Percentiles rank a stretch among this genome's conserved stretches.
These are phyloP conservation scores for Dryococelus australis DNA, from an alignment of 2,888 invertebrate species.

Conservation along the genomic window DNA sequence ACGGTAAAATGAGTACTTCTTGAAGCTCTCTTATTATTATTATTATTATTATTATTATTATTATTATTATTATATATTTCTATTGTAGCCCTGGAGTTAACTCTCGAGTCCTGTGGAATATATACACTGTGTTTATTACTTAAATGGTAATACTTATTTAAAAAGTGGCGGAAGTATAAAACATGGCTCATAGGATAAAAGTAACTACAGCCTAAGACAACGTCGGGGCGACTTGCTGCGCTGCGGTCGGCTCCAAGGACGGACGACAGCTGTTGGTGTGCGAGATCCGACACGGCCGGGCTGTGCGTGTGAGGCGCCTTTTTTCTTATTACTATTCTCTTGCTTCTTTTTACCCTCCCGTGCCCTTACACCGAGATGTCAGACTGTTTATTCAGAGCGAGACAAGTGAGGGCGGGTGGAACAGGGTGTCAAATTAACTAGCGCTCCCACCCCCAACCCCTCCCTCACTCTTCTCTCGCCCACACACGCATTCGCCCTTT, in stretches of 20 bases:
- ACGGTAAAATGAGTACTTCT: no score
- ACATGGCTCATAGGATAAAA: no score
- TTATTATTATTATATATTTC: no score
- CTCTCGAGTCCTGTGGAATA: no score
- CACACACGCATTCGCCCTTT: background rate
- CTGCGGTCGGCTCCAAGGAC: background rate
- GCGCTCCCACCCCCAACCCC: background rate
- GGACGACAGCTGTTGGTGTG: background rate
- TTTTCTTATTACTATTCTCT: conserved; percentile 1
- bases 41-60: no score
- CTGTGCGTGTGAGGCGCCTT: background rate
- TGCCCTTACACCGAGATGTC: conserved; percentile 1
- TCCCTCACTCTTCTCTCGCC: background rate
- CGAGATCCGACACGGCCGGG: no score
- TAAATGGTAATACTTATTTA: no score
- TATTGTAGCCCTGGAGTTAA: no score
- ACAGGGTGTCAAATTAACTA: conserved; percentile 6
- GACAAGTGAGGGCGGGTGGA: background rate
- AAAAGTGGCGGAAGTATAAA: no score
- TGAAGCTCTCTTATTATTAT: no score
- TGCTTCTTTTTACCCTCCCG: background rate
- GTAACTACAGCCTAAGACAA: no score
- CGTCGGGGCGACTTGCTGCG: background rate
- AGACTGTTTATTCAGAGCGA: conserved; percentile 11
- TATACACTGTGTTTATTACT: no score